These are phyloP conservation scores for Acrobasis consociella DNA, from an alignment of 2,888 invertebrate species.

Conservation along the genomic window DNA sequence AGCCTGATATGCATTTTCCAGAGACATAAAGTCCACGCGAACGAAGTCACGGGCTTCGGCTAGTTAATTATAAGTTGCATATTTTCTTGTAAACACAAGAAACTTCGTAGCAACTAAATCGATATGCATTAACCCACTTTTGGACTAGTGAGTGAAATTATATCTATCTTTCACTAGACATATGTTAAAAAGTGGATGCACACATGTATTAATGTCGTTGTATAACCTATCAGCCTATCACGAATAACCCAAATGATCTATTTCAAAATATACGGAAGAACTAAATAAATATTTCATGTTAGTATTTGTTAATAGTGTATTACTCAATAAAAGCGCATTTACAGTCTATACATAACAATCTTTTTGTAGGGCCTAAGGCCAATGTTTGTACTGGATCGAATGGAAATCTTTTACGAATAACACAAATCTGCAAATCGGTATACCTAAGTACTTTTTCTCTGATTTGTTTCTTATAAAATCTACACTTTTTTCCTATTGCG, in stretches of 20 bases:
- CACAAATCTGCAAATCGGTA: too few species aligned
- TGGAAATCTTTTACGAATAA: too few species aligned
- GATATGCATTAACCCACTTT: slow-evolving; percentile 9
- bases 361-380: too few species aligned
- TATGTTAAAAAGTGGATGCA: slow-evolving; percentile 6
- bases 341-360: too few species aligned
- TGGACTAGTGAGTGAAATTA: slow-evolving; percentile 13
- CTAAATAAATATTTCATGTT: slow-evolving; percentile 1
- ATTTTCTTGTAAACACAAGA: neutral
- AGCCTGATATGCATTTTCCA: too few species aligned
- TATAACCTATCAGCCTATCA: slow-evolving; percentile 3
- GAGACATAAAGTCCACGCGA: neutral
- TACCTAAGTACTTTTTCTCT: too few species aligned
- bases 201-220: neutral
- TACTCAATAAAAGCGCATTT: too few species aligned
- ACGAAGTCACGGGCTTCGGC: too few species aligned
- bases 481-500: too few species aligned
- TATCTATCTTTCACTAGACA: neutral
- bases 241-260: slow-evolving; percentile 6
- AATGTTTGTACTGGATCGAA: too few species aligned
- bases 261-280: slow-evolving; percentile 8
- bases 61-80: too few species aligned
- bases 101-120: slow-evolving; percentile 4
- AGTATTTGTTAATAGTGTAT: neutral
- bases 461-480: too few species aligned